A percentile compares a stretch with the other conserved stretches of the same genome.
phyloP scores from a whole-genome alignment of 2,113 vertebrate genomes.

The Myodes glareolus region DNA sequence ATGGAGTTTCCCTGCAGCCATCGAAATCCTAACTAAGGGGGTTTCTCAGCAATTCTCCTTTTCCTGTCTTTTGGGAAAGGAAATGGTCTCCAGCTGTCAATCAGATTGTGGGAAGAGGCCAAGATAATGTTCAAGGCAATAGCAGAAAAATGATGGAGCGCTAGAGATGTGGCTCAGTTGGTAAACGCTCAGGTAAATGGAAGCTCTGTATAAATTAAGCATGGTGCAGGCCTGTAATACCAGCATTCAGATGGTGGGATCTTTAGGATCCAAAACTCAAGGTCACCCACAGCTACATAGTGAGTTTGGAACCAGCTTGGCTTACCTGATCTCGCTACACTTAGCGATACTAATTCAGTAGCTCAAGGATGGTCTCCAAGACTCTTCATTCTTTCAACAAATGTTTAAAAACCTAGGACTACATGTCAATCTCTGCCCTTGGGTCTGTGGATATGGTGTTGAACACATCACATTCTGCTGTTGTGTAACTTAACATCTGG shows the following conservation, averaged over 20 bases:
- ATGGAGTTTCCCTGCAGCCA: background rate
- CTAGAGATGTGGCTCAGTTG: too few species aligned
- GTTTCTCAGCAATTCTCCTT: background rate
- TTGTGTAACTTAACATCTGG: background rate
- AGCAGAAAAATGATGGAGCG: background rate
- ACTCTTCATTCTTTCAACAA: background rate
- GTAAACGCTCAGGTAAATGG: background rate
- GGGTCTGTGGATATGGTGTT: background rate
- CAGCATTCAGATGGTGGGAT: background rate
- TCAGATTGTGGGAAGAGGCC: background rate
- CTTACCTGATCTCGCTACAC: background rate
- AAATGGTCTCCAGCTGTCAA: background rate
- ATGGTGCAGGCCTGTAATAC: background rate
- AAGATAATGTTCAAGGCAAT: background rate
- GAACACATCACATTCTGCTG: background rate
- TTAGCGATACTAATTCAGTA: background rate
- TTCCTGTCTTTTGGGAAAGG: background rate
- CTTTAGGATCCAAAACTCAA: background rate
- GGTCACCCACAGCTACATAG: background rate
- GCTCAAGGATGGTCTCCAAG: background rate
- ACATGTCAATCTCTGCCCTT: background rate
- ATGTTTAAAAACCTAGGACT: background rate
- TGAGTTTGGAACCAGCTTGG: background rate
- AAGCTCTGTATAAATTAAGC: too few species aligned
- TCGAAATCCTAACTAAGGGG: background rate